A percentile compares a stretch with the other conserved stretches of the same genome.
These are phyloP conservation scores for Mylabris phalerata DNA, from an alignment of 1,140 invertebrate genomes.

Conservation along the genomic window DNA sequence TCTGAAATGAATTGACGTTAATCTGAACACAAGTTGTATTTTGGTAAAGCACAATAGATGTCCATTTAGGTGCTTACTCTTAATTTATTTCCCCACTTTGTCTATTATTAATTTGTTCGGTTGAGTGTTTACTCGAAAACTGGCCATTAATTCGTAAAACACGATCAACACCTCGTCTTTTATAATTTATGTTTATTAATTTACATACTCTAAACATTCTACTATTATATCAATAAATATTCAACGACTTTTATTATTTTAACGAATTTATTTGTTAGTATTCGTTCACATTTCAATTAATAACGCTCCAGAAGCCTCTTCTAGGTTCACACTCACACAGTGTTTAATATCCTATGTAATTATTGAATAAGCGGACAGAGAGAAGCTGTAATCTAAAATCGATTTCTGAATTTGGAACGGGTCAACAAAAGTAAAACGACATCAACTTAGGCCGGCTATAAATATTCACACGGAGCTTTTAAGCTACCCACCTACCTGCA, in stretches of 20 bases:
- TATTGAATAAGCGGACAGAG: conserved; percentile 5
- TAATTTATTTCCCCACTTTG: conserved; percentile 1
- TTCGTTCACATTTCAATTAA: no score
- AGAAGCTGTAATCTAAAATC: conserved; percentile 13
- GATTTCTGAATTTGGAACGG: conserved; percentile 10
- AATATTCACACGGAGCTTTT: conserved; percentile 13
- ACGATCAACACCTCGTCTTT: not conserved
- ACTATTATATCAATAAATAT: no score
- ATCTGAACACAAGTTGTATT: no score
- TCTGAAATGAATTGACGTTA: no score
- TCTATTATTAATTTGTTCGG: conserved; percentile 5
- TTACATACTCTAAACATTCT: no score
- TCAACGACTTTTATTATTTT: no score
- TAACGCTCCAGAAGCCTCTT: not conserved
- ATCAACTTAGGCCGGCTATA: conserved; percentile 1
- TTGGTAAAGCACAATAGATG: no score
- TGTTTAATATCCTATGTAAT: conserved; percentile 10
- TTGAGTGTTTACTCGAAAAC: not conserved
- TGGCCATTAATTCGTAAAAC: conserved; percentile 1
- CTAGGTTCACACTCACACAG: not conserved
- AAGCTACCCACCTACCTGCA: conserved; percentile 2
- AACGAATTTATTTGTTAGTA: no score
- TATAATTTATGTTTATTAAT: no score
- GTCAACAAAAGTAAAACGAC: conserved; percentile 14
- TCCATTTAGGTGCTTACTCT: not conserved